These are phyloP conservation scores for Phrynosoma blainvillii DNA, from an alignment of 2,113 vertebrate species.

Conservation along the genomic window DNA sequence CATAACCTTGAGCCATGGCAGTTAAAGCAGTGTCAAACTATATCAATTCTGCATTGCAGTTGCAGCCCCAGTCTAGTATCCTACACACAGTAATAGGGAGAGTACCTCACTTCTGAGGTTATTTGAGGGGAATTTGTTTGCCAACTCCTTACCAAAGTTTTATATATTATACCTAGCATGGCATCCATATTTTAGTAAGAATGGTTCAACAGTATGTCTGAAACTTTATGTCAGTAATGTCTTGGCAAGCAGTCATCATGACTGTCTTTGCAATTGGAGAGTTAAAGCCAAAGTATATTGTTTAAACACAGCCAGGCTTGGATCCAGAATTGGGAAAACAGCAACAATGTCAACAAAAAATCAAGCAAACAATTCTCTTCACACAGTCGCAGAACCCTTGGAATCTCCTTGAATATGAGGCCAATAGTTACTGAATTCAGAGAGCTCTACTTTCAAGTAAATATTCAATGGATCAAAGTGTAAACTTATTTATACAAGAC, in stretches of 20 bases:
- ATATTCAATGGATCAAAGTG: neutral
- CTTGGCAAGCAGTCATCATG: neutral
- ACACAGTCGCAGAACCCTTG: neutral
- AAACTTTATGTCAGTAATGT: neutral
- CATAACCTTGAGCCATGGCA: too few species aligned
- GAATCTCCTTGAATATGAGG: neutral
- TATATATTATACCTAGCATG: neutral
- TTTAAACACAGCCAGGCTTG: neutral
- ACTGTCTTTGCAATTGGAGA: neutral
- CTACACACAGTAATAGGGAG: neutral
- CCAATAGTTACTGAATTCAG: neutral
- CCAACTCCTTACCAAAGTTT: neutral
- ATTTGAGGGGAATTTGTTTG: neutral
- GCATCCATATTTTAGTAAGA: neutral
- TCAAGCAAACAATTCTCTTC: slow-evolving; percentile 1
- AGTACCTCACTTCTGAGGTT: neutral
- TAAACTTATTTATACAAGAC: slow-evolving; percentile 4
- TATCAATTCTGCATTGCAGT: too few species aligned
- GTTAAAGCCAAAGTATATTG: neutral
- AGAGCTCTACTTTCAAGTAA: neutral
- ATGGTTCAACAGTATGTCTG: neutral
- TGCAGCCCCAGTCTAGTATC: neutral
- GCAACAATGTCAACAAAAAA: neutral
- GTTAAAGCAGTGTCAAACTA: too few species aligned
- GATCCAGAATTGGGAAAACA: neutral